phyloP scores from a whole-genome alignment of 92 coral and sea anemone genomes.

The Parazoanthus swiftii region DNA sequence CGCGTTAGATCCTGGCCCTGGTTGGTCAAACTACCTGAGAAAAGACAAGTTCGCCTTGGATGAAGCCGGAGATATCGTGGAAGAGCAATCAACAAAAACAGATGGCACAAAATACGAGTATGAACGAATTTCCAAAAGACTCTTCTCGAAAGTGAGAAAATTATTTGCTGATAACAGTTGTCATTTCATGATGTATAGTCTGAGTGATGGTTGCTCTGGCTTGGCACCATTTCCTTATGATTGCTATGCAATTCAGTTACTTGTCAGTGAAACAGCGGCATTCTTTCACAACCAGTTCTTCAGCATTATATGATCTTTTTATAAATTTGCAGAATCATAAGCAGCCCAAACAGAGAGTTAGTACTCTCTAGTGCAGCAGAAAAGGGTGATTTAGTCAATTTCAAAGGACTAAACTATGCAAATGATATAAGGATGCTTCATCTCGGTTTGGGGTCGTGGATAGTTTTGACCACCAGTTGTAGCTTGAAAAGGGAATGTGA shows the following conservation, averaged over 20 bases:
- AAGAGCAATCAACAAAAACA: background rate
- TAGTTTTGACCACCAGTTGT: too few relatives aligned
- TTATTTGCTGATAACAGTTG: constrained; percentile 57
- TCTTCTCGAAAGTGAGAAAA: constrained; percentile 39
- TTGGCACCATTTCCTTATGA: constrained; percentile 40
- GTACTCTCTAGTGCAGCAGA: too few relatives aligned
- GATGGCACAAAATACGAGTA: background rate
- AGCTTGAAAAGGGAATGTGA: too few relatives aligned
- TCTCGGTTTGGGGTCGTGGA: too few relatives aligned
- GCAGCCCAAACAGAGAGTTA: too few relatives aligned
- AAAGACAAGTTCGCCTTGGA: constrained; percentile 17
- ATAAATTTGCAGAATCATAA: too few relatives aligned
- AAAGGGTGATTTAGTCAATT: too few relatives aligned
- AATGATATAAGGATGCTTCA: too few relatives aligned
- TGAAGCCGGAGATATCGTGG: constrained; percentile 27
- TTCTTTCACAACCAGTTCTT: constrained; percentile 28
- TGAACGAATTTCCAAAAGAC: constrained; percentile 1
- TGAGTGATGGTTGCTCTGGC: constrained; percentile 56
- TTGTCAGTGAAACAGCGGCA: constrained; percentile 55
- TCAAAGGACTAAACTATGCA: too few relatives aligned
- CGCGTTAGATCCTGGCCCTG: constrained; percentile 12
- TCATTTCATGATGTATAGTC: constrained; percentile 45
- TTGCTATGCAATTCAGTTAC: constrained; percentile 27
- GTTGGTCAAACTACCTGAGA: constrained; percentile 7
- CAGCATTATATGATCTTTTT: constrained; percentile 8